Evolutionary conservation across 23 tunicate species (phyloP).

Genomic region (Oikopleura albicans): DNA sequence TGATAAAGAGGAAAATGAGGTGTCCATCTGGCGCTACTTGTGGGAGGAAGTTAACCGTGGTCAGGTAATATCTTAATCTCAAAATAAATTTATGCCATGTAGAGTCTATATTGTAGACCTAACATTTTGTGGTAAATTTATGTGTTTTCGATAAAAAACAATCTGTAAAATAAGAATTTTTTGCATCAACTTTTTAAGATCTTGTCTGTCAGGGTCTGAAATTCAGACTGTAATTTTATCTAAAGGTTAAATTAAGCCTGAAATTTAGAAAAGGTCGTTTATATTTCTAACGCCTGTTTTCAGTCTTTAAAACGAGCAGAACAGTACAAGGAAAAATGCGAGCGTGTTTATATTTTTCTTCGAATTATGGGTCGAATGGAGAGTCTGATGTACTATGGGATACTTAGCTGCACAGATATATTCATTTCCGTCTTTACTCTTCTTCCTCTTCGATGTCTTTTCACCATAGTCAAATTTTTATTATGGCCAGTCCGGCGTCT

Average conservation of each 20-base stretch:
- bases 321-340: slow-evolving; percentile 45
- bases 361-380: slow-evolving; percentile 18
- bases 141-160: too few relatives aligned
- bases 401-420: slow-evolving; percentile 62
- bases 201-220: too few relatives aligned
- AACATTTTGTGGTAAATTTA: too few relatives aligned
- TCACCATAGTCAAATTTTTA: slow-evolving; percentile 27
- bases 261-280: too few relatives aligned
- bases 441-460: slow-evolving; percentile 41
- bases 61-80: neutral
- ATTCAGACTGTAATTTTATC: too few relatives aligned
- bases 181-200: too few relatives aligned
- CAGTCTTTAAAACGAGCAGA: neutral
- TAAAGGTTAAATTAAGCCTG: too few relatives aligned
- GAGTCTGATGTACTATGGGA: slow-evolving; percentile 77
- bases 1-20: neutral
- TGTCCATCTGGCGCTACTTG: neutral
- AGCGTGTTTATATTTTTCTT: slow-evolving; percentile 79
- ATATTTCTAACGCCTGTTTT: neutral
- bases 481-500: slow-evolving; percentile 30
- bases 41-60: neutral
- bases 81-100: too few relatives aligned
- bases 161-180: too few relatives aligned
- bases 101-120: too few relatives aligned
- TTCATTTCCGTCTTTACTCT: slow-evolving; percentile 65